Evolutionary conservation across 92 coral and sea anemone species (phyloP), one percentile per base, ranked within the genome.

Genomic region (Epizoanthus illoricatus): DNA sequence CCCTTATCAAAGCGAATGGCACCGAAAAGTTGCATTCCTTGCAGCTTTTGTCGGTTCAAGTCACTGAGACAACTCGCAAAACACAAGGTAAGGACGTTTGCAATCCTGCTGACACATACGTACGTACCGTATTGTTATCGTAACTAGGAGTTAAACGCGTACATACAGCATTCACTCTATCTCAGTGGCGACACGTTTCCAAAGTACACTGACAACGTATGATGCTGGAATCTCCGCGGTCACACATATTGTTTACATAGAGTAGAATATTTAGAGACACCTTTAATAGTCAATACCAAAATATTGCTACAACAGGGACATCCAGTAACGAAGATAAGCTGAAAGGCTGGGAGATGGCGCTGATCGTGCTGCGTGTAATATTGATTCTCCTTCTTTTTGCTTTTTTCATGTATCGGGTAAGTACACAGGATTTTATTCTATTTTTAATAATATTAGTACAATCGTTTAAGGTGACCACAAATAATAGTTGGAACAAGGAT

Each of bases 331-430:
- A n/a, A 18, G 39, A 9, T 33, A 11, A 12, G 40, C 69, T 24
- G 69, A 36, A 64, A 64, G 69, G 15, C 69, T 64, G 69, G 69
- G 41, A 64, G 19, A 24, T 64, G 18, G 69, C 69, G 36, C 33
- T 64, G 41, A 23, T 64, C 10, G 41, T 64, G 36, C 40, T 64
- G 41, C 41, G 69, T 9, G 5, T n/a, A 24, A 15, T 23, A 9
- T 64, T 5, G 69, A 8, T 24, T 8, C 4, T 64, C 33, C 16
- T 21, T 36, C 4, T 64, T 36, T 41, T 64, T 21, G 36, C 41
- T 21, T 64, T 64, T 1, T 64, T 64, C 40, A 64, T 64, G 36
- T 4, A 11, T 64, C 69, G 36, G 69, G 69, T 64, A 64, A 23
- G 69, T 64, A 15, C 5, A 64, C n/a, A 10, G 36, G 36, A 1